These are phyloP conservation scores for Chitala chitala DNA, from an alignment of 2,113 vertebrate genomes.

Conservation along the genomic window DNA sequence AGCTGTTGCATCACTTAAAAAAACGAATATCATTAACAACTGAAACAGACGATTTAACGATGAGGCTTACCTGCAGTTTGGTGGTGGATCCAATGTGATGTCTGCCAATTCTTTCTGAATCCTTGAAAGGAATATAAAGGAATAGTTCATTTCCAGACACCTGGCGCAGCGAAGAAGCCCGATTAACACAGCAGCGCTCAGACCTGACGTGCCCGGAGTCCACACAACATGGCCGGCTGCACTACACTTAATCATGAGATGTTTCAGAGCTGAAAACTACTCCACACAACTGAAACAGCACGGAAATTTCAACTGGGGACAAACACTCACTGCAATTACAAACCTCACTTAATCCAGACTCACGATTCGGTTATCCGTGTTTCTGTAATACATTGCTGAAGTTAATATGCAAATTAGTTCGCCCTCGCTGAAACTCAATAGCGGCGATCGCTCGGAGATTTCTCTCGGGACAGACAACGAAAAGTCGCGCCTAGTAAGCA, in stretches of 20 bases:
- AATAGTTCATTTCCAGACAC: constrained; percentile 27
- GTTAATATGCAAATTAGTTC: constrained; percentile 46
- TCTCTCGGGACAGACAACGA: too few species aligned
- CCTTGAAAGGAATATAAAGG: constrained; percentile 56
- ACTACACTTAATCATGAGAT: not conserved
- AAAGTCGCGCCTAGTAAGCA: too few species aligned
- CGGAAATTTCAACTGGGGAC: not conserved
- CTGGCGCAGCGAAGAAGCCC: not conserved
- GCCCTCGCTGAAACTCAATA: constrained; percentile 14
- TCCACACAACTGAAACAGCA: too few species aligned
- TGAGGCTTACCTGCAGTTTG: constrained; percentile 82
- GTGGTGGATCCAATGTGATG: constrained; percentile 92
- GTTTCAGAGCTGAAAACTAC: not conserved
- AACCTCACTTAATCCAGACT: not conserved
- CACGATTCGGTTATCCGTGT: not conserved
- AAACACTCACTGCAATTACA: not conserved
- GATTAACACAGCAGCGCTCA: not conserved
- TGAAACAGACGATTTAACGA: not conserved
- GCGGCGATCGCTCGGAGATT: constrained; percentile 13
- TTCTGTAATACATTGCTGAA: constrained; percentile 21
- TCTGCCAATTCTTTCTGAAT: constrained; percentile 98
- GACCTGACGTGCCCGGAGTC: not conserved
- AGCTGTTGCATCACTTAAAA: too few species aligned
- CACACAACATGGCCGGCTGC: constrained; percentile 35
- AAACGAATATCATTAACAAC: too few species aligned